Conservation (phyloP, 2,888 invertebrate genomes). For the Erpobdella octoculata region DNA sequence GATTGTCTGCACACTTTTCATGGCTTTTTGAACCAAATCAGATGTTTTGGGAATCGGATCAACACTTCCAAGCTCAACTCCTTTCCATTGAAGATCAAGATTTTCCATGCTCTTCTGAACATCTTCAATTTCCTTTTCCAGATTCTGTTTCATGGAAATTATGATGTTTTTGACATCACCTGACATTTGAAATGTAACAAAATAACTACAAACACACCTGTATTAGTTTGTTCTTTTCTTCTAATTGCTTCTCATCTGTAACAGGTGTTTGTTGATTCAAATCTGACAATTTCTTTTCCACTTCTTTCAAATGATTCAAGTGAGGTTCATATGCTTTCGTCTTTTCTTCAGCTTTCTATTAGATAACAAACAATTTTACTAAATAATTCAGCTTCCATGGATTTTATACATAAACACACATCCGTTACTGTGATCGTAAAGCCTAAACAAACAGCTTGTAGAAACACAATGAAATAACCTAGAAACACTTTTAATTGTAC, state of each 20-base stretch:
- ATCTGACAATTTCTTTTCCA: neutral
- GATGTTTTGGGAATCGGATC: neutral
- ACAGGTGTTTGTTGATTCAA: neutral
- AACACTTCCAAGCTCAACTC: neutral
- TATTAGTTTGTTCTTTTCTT: neutral
- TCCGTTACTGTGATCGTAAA: too few relatives aligned
- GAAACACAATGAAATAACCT: too few relatives aligned
- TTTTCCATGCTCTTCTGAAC: neutral
- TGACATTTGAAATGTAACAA: too few relatives aligned
- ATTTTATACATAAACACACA: too few relatives aligned
- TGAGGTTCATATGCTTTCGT: neutral
- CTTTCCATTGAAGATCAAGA: conserved; percentile 4
- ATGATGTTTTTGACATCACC: too few relatives aligned
- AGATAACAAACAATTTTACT: too few relatives aligned
- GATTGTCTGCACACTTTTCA: neutral
- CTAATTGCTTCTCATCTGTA: neutral
- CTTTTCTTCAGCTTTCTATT: neutral
- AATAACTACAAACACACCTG: too few relatives aligned
- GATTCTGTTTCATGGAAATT: neutral
- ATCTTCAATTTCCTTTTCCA: conserved; percentile 13
- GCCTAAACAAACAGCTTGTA: too few relatives aligned
- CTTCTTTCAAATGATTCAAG: neutral
- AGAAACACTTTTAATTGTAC: too few relatives aligned
- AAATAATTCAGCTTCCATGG: too few relatives aligned
- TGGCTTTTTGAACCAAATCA: neutral